Evolutionary conservation across 2,797 vertebrate species (phyloP).

Genomic region (Carcharodon carcharias): DNA sequence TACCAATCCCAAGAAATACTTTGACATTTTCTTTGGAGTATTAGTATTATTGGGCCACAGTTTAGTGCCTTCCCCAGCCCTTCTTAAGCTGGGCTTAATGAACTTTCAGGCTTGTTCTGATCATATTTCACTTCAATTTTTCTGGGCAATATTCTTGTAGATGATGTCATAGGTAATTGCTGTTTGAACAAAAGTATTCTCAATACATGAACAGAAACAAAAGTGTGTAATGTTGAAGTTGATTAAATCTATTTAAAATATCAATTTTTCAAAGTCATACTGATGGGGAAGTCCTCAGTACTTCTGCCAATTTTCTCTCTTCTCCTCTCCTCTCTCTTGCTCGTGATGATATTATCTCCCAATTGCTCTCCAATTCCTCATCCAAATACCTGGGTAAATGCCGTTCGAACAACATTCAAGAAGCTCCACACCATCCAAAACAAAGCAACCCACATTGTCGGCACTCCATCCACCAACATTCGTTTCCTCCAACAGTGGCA

Average conservation of each 20-base stretch:
- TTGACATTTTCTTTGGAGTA: background rate
- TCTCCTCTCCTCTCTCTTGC: background rate
- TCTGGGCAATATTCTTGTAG: background rate
- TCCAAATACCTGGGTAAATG: no score
- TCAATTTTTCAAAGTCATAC: background rate
- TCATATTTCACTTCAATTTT: background rate
- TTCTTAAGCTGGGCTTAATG: background rate
- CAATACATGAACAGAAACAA: background rate
- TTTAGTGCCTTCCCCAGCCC: background rate
- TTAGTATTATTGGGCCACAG: background rate
- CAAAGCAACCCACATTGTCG: no score
- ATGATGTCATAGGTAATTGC: background rate
- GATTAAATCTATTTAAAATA: background rate
- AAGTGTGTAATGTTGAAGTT: background rate
- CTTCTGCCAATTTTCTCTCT: background rate
- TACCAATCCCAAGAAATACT: background rate
- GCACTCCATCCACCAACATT: no score
- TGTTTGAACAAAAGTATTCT: background rate
- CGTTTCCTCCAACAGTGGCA: no score
- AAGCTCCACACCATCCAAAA: no score
- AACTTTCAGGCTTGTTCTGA: background rate
- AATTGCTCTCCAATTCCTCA: background rate
- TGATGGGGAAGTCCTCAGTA: background rate
- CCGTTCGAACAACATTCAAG: no score
- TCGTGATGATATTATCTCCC: background rate